These are phyloP conservation scores for Himalopsyche tibetana DNA, from an alignment of 2,888 invertebrate genomes.

Conservation along the genomic window DNA sequence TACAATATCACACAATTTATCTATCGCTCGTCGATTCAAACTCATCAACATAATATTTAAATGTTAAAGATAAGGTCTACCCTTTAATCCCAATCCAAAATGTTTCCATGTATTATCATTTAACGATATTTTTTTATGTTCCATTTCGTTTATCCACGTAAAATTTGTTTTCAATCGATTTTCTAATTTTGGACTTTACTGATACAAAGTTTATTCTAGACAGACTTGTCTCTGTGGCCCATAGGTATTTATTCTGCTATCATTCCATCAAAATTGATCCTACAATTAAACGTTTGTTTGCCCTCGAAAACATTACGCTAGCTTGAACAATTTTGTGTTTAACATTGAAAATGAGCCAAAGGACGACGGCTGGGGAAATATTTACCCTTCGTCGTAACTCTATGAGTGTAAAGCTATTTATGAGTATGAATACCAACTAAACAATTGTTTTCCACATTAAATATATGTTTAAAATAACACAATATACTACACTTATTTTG, in stretches of 20 bases:
- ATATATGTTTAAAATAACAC: no score
- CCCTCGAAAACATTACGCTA: neutral
- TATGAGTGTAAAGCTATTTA: neutral
- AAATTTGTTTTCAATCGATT: neutral
- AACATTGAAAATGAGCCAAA: constrained; percentile 20
- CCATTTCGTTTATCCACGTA: neutral
- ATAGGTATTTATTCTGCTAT: constrained; percentile 10
- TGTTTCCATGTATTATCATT: neutral
- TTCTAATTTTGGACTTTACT: neutral
- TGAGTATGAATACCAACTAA: no score
- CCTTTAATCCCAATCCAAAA: no score
- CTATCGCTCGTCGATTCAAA: no score
- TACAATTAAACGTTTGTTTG: constrained; percentile 44
- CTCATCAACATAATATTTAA: no score
- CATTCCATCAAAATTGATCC: constrained; percentile 21
- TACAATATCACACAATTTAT: no score
- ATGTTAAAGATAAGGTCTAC: no score
- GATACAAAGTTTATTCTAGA: neutral
- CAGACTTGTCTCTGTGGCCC: neutral
- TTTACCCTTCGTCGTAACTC: neutral
- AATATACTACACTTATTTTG: no score
- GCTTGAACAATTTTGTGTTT: neutral
- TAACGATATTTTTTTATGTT: neutral
- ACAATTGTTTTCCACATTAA: no score
- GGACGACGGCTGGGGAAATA: neutral